Percentiles rank a stretch among this genome's conserved stretches.
Conservation (phyloP, 2,113 vertebrate species). For the Nicator chloris region DNA sequence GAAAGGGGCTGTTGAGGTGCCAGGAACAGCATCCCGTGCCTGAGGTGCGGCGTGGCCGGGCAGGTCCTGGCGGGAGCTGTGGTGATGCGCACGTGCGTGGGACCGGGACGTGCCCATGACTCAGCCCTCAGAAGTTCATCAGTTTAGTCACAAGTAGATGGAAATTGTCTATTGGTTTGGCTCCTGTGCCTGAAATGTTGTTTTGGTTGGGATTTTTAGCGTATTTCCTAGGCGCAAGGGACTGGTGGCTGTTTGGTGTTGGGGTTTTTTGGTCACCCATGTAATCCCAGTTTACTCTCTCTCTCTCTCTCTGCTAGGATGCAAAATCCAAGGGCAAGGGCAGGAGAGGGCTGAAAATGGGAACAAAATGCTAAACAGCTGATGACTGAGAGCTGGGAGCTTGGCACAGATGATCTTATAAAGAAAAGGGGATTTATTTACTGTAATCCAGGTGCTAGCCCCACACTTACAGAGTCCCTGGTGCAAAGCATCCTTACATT, state of each 20-base stretch:
- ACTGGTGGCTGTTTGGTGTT: background rate
- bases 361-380: background rate
- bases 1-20: background rate
- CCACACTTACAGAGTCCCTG: background rate
- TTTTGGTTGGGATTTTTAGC: background rate
- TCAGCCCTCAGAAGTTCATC: background rate
- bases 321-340: background rate
- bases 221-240: background rate
- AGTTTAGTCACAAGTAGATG: background rate
- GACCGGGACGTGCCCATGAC: background rate
- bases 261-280: accelerated
- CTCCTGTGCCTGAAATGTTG: background rate
- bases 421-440: conserved; percentile 22
- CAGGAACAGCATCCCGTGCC: background rate
- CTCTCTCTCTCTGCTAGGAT: background rate
- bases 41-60: accelerated
- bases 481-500: background rate
- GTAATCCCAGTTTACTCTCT: background rate
- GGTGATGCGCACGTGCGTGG: accelerated
- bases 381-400: background rate
- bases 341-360: background rate
- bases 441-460: background rate
- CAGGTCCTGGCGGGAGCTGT: accelerated
- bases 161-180: background rate
- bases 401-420: background rate